These are phyloP conservation scores for Slavum lentiscoides DNA, from an alignment of 2,888 invertebrate species.

Conservation along the genomic window DNA sequence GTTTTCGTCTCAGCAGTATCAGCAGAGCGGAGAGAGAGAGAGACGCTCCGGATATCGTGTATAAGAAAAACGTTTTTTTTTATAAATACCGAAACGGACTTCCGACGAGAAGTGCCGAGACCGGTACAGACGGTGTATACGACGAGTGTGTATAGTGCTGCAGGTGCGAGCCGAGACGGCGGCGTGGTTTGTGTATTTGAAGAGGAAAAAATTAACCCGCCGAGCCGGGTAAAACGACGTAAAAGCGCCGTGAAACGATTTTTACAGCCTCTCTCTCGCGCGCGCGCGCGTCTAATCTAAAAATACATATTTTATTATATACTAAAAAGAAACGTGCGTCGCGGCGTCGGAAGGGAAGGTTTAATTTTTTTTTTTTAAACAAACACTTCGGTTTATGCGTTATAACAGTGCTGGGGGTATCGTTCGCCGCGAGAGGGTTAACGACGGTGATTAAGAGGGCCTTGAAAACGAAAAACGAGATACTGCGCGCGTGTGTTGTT, in stretches of 20 bases:
- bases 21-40: no score
- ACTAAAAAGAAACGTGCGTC: background rate
- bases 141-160: no score
- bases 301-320: constrained; percentile 9
- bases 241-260: constrained; percentile 15
- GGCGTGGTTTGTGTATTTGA: background rate
- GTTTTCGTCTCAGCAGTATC: no score
- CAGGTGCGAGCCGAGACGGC: no score
- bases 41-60: no score
- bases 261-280: constrained; percentile 11
- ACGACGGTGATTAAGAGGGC: constrained; percentile 22
- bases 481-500: background rate
- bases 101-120: no score
- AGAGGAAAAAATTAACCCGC: background rate
- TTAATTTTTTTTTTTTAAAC: constrained; percentile 39
- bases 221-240: background rate
- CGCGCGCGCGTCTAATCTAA: constrained; percentile 26
- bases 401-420: background rate
- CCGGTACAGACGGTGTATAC: no score
- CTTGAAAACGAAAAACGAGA: constrained; percentile 24
- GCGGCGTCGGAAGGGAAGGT: constrained; percentile 18
- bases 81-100: no score
- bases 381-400: constrained; percentile 30
- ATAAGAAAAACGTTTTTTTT: no score
- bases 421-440: background rate